A percentile compares a stretch with the other conserved stretches of the same genome.
Evolutionary conservation across 2,113 vertebrate species (phyloP).

Genomic region (Glaucidium brasilianum): DNA sequence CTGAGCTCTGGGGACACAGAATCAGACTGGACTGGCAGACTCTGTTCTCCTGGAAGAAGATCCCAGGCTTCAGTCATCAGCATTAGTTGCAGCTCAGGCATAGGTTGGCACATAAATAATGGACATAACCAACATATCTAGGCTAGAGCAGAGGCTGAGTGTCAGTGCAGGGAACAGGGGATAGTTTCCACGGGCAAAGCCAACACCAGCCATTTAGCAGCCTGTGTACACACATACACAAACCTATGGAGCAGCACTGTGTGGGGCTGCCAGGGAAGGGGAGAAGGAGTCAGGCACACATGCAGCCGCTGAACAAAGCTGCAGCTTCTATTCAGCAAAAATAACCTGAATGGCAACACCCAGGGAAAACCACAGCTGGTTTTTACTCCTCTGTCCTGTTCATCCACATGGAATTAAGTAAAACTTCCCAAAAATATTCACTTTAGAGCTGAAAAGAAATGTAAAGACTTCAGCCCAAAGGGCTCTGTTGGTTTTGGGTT

Average conservation of each 20-base stretch:
- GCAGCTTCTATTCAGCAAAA: neutral
- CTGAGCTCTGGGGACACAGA: neutral
- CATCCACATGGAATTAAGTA: neutral
- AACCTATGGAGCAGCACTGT: neutral
- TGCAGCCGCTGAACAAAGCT: neutral
- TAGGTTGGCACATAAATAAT: neutral
- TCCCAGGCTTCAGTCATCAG: neutral
- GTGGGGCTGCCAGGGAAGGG: neutral
- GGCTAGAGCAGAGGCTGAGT: neutral
- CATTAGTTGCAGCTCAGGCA: neutral
- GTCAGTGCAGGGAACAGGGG: neutral
- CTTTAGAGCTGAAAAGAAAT: neutral
- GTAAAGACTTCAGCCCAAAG: neutral
- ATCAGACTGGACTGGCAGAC: neutral
- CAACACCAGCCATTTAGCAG: neutral
- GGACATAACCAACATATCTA: neutral
- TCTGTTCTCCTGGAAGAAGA: neutral
- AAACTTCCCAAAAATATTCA: neutral
- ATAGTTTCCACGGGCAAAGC: neutral
- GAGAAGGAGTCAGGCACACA: neutral
- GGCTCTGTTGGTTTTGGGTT: rapidly evolving
- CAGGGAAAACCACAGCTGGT: neutral
- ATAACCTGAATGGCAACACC: neutral
- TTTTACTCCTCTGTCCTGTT: neutral
- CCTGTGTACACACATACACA: neutral